A percentile compares a stretch with the other conserved stretches of the same genome.
Evolutionary conservation across 2,888 invertebrate genomes (phyloP).

Genomic region (Exephanes ischioxanthus): DNA sequence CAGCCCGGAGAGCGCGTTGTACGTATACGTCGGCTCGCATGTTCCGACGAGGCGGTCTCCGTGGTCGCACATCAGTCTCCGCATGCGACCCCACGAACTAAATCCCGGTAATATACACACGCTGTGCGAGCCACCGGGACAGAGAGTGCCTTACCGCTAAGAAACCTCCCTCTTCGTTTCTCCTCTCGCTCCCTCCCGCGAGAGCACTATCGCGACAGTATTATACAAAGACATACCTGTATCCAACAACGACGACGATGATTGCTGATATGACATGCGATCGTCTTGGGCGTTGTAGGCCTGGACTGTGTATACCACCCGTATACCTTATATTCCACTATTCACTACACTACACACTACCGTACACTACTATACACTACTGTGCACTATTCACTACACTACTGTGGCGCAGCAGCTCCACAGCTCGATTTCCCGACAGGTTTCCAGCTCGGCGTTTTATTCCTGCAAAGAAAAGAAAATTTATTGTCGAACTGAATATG

Average conservation of each 20-base stretch:
- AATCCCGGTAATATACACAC: conserved; percentile 82
- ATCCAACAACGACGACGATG: conserved; percentile 81
- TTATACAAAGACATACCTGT: conserved; percentile 83
- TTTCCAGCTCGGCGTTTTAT: conserved; percentile 8
- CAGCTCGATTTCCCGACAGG: conserved; percentile 13
- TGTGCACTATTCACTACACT: conserved; percentile 42
- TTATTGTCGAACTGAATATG: not conserved
- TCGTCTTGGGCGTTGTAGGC: conserved; percentile 82
- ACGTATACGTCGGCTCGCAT: conserved; percentile 79
- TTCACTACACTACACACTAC: conserved; percentile 22
- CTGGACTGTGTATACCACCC: conserved; percentile 76
- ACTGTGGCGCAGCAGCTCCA: not conserved
- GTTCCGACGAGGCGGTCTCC: conserved; percentile 84
- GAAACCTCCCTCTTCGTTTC: conserved; percentile 40
- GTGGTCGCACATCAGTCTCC: conserved; percentile 84
- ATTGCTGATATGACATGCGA: conserved; percentile 85
- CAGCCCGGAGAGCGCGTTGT: conserved; percentile 55
- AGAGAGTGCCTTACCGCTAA: conserved; percentile 35
- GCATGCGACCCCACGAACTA: conserved; percentile 83
- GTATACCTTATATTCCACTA: conserved; percentile 48
- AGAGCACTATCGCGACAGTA: conserved; percentile 79
- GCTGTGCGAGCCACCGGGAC: conserved; percentile 31
- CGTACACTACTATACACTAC: conserved; percentile 36
- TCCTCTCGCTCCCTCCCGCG: not conserved
- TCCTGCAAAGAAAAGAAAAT: conserved; percentile 7